Evolutionary conservation across 2,797 vertebrate species (phyloP).

Genomic region (Rhinogobio ventralis): DNA sequence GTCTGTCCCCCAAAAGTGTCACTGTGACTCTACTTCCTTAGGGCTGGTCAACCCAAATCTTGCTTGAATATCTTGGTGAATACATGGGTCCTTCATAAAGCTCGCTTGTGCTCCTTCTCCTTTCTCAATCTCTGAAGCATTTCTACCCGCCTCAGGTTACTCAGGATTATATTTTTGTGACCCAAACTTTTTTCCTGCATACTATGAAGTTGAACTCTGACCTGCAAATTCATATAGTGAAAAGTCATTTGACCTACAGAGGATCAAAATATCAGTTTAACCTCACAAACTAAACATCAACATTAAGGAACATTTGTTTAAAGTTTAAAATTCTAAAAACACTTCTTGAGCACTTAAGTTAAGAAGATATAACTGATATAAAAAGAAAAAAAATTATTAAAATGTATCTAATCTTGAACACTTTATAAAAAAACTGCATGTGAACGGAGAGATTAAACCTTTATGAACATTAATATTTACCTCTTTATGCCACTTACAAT

Average conservation of each 20-base stretch:
- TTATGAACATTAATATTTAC: background rate
- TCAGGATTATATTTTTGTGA: background rate
- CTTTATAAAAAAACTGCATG: slow-evolving; percentile 8
- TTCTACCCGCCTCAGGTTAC: background rate
- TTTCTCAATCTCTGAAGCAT: background rate
- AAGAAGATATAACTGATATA: background rate
- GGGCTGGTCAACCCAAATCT: background rate
- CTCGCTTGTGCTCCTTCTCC: background rate
- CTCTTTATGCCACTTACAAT: background rate
- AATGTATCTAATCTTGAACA: background rate
- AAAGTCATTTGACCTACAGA: background rate
- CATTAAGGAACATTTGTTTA: background rate
- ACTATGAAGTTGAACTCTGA: background rate
- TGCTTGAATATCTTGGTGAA: background rate
- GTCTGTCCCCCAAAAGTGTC: background rate
- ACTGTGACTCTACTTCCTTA: background rate
- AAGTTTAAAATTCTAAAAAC: background rate
- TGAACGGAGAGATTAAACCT: background rate
- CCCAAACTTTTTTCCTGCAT: background rate
- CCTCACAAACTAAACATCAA: background rate
- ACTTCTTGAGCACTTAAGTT: background rate
- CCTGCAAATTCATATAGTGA: background rate
- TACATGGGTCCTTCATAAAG: background rate
- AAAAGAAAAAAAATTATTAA: background rate
- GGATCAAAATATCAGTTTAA: background rate